phyloP scores from a whole-genome alignment of 2,797 vertebrate species.

The Caiman crocodilus region DNA sequence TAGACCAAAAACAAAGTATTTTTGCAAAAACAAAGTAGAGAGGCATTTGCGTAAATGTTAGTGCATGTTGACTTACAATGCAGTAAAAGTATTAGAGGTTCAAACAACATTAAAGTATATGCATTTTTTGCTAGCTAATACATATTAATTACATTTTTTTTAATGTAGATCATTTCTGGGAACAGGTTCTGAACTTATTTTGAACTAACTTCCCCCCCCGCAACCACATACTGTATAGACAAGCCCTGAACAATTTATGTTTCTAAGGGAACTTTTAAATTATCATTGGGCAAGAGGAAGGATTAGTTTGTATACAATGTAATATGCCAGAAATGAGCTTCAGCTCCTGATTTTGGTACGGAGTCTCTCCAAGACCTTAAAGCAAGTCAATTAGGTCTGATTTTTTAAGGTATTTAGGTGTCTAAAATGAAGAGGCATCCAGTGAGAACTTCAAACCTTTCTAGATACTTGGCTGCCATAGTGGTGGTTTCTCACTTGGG shows the following conservation, averaged over 20 bases:
- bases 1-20: no score
- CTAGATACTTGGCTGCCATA: no score
- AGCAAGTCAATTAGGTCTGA: no score
- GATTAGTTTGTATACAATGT: rapidly evolving
- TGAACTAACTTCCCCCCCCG: background rate
- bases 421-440: no score
- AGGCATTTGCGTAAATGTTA: no score
- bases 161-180: background rate
- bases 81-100: background rate
- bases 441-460: no score
- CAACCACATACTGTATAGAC: background rate
- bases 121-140: background rate
- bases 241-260: background rate
- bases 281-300: background rate
- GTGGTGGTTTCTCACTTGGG: no score
- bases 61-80: rapidly evolving
- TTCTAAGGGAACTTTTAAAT: background rate
- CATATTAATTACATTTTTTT: background rate
- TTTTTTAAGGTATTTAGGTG: no score
- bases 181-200: background rate
- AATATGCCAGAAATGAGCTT: no score
- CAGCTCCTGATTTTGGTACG: no score
- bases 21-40: no score
- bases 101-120: background rate
- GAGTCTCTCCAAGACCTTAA: no score